Base-by-base conservation (phyloP, 1,140 invertebrate genomes). In the Bradynema listronoti region DNA sequence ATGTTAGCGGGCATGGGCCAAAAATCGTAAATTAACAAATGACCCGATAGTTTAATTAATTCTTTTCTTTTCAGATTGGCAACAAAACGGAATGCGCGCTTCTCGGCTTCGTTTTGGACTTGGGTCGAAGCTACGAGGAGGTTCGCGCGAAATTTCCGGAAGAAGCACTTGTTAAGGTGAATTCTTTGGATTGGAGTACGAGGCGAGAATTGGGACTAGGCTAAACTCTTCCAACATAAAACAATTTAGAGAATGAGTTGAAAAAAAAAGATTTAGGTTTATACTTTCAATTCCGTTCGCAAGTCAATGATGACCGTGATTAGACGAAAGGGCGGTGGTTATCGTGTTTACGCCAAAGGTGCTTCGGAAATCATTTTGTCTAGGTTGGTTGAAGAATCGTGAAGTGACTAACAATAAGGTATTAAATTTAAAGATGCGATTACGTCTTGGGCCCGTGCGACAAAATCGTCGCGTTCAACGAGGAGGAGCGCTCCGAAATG, bases 401-500 rank as follows among this genome's bases (percentile, higher is more conserved):
- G 19, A 39, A 39, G 11, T 39, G 11, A 39, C 11, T 39, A 19
- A 11, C 36, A 39, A 39, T 39, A 11, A 39, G 19, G 36, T 39
- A 11, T 39, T 49, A 11, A 49, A 5, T 61, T 65, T 56, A 67
- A 29, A 19, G 56, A 51, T 72, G 72, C 46, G 73, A 61, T 43
- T 73, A 56, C 58, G 65, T 78, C 32, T 47, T 76, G 14, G 72
- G 69, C 11, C 45, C 41, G 4, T 61, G 45, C 7, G 75, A 75
- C 39, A 49, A 62, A 22, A 33, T 95, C 72, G 86, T 91, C 74
- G 87, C 87, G 77, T 97, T 98, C 81, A 87, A 87, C 24, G 83
- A 85, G 58, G 86, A 89, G 68, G 90, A 95, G 86, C 89, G 93
- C 78, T 90, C 95, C 65, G 83, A 88, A 61, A 82, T 97, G 55